A percentile compares a stretch with the other conserved stretches of the same genome.
Conservation (phyloP, 2,888 invertebrate genomes). For the Tryphoninae sp. region DNA sequence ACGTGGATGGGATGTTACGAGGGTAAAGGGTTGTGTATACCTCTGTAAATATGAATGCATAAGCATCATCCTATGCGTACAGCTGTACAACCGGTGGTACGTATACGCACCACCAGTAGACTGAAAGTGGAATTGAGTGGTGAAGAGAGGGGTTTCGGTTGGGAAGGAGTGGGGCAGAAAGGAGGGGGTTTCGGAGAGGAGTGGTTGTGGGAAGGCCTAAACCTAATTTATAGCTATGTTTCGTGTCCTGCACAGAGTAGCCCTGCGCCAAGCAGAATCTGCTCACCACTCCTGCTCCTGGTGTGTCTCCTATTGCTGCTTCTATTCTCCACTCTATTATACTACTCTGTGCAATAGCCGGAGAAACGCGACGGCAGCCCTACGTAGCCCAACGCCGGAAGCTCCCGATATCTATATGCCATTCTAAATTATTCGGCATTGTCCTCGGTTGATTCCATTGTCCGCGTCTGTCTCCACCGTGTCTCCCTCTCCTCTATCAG, state of each 20-base stretch:
- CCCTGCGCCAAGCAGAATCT: conserved; percentile 61
- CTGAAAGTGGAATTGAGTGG: conserved; percentile 5
- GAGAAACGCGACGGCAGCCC: conserved; percentile 35
- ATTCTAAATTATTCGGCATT: conserved; percentile 81
- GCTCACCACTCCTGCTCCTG: conserved; percentile 28
- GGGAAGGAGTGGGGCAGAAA: neutral
- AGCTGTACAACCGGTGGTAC: conserved; percentile 13
- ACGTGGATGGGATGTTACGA: neutral
- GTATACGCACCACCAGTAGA: neutral
- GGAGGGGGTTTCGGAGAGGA: conserved; percentile 13
- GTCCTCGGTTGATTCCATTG: conserved; percentile 80
- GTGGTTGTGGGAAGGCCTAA: conserved; percentile 64
- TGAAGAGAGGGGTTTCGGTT: no score
- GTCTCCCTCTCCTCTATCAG: conserved; percentile 57
- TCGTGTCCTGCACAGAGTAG: conserved; percentile 80
- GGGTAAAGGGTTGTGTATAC: neutral
- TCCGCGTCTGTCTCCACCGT: conserved; percentile 80
- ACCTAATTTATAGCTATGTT: conserved; percentile 80
- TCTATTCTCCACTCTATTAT: conserved; percentile 78
- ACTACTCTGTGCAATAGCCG: conserved; percentile 67
- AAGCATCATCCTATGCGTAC: conserved; percentile 1
- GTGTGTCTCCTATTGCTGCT: conserved; percentile 78
- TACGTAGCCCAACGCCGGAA: conserved; percentile 71
- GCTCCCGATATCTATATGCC: conserved; percentile 78
- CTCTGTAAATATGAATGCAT: conserved; percentile 18